Base-by-base conservation (phyloP, 2,888 invertebrate species). In the Oxytorus armatus region DNA sequence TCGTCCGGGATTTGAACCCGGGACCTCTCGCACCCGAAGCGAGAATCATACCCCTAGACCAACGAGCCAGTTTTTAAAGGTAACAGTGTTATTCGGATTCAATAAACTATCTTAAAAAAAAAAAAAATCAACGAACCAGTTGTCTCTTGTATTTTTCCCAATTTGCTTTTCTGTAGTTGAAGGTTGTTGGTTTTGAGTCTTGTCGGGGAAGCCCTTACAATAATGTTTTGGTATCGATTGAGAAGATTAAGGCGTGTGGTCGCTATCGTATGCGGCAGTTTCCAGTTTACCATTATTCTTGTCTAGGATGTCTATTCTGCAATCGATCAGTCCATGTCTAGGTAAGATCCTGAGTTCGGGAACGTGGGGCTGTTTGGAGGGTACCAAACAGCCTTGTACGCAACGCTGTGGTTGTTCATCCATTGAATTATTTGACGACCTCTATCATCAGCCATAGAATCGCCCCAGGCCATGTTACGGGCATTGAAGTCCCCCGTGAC, bases 31-130 rank as follows among this genome's bases (percentile, higher is more conserved):
- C 94, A 94, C 94, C 94, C 94, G 93, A 94, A 94, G 94, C 94
- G 94, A 94, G 94, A 94, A 94, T 94, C 94, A 94, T 94, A 94
- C 94, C 94, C 94, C 94, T 94, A 94, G 94, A 94, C 94, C 94
- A 94, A 94, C 94, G 94, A 94, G 94, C 94, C 94, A 61, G 77
- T 77, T 80, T 77, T 61, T 39, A 18, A 0, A 29, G 1, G 25
- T 25, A 1, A 29, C 2, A 36, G 1, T 21, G 29, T 66, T 59
- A 44, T 53, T 10, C 47, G 36, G 25, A 18, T 4, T 29, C 2
- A 29, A 29, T 29, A 29, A 29, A 29, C 29, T 29, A 29, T 3
- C 29, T 5, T 2, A 29, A 29, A 29, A 3, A 2, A 2, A 5
- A 29, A 3, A 3, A 5, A 29, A 29, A 29, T 29, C 5, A n/a